Conservation (phyloP, 2,797 vertebrate genomes). For the Nannoperca obscura region DNA sequence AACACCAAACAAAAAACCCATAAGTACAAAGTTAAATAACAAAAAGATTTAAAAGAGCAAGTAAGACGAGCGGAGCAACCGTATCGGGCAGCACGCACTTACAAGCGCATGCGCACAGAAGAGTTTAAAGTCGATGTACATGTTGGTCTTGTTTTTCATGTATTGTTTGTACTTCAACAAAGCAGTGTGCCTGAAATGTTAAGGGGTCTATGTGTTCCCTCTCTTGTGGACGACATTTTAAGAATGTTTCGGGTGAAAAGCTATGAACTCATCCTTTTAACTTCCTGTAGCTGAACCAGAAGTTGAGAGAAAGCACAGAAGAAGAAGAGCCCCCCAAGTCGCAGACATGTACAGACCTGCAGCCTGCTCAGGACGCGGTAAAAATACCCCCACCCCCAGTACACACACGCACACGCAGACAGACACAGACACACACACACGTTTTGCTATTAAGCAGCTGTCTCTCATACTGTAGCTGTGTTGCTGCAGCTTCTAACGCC, state of each 20-base stretch:
- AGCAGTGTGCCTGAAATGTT: neutral
- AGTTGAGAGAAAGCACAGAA: constrained; percentile 87
- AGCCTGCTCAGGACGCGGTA: constrained; percentile 84
- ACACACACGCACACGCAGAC: neutral
- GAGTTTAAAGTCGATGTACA: neutral
- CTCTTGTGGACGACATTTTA: neutral
- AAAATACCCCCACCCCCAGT: constrained; percentile 12
- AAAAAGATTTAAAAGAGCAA: no score
- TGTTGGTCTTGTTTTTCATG: no score
- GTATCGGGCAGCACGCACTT: no score
- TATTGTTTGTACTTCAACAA: neutral
- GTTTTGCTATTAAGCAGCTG: constrained; percentile 1
- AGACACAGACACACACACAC: neutral
- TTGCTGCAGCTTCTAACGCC: constrained; percentile 58
- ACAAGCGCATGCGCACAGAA: no score
- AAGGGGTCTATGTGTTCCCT: no score
- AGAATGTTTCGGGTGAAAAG: neutral
- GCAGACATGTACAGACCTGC: constrained; percentile 78
- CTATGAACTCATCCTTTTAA: neutral
- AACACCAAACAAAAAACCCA: no score
- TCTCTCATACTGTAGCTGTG: constrained; percentile 32
- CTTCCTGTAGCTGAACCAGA: constrained; percentile 85
- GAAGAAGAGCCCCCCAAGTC: constrained; percentile 82
- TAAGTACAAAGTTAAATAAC: no score
- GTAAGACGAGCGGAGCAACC: no score